These are phyloP conservation scores for Ceratotherium simum DNA, from an alignment of 2,113 vertebrate species.

Conservation along the genomic window DNA sequence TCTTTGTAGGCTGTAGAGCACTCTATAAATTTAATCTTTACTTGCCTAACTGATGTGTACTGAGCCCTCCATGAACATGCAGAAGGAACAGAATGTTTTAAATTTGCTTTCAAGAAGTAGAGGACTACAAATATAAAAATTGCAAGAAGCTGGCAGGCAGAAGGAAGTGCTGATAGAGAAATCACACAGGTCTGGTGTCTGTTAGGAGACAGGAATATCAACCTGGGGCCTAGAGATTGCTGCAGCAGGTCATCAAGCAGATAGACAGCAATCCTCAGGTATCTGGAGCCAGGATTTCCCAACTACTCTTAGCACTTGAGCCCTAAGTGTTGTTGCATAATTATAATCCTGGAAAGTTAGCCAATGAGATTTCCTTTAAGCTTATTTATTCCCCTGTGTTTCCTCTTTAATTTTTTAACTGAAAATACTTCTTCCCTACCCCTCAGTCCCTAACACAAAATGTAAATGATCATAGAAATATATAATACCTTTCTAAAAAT, in stretches of 20 bases:
- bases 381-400: not conserved
- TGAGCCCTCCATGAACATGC: not conserved
- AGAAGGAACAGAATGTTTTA: slow-evolving; percentile 23
- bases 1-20: not conserved
- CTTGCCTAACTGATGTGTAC: not conserved
- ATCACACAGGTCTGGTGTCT: slow-evolving; percentile 49
- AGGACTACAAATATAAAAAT: not conserved
- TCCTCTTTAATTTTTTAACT: slow-evolving; percentile 22
- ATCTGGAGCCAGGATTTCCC: slow-evolving; percentile 58
- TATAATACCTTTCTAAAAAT: not conserved
- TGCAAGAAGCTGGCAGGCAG: slow-evolving; percentile 42
- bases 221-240: not conserved
- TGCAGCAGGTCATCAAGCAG: not conserved
- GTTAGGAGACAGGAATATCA: slow-evolving; percentile 47
- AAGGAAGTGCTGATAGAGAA: slow-evolving; percentile 56
- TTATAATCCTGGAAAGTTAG: slow-evolving; percentile 16
- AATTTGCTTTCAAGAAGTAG: slow-evolving; percentile 21
- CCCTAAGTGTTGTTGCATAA: not conserved
- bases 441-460: not conserved
- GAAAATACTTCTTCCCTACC: slow-evolving; percentile 1
- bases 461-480: not conserved
- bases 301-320: not conserved
- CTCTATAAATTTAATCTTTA: not conserved
- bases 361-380: not conserved
- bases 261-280: slow-evolving; percentile 19